A percentile compares a stretch with the other conserved stretches of the same genome.
Evolutionary conservation across 2,113 vertebrate genomes (phyloP).

Genomic region (Saguinus midas): DNA sequence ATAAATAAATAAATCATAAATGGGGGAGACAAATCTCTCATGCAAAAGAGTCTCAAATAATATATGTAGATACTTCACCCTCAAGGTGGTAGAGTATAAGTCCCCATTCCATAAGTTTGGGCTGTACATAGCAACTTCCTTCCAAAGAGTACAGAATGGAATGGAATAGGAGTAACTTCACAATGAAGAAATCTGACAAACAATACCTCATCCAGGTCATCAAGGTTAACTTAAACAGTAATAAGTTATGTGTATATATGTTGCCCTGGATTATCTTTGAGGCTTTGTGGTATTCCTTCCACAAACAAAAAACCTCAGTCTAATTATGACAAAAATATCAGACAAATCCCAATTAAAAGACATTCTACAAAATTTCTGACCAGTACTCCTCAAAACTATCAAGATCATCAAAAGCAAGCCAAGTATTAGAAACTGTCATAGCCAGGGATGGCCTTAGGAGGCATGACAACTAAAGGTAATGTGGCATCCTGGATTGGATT

Average conservation of each 20-base stretch:
- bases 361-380: background rate
- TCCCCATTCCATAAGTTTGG: background rate
- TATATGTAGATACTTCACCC: background rate
- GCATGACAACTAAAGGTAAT: background rate
- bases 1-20: background rate
- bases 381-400: background rate
- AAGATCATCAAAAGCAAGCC: background rate
- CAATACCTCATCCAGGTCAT: background rate
- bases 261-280: background rate
- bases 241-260: background rate
- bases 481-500: background rate
- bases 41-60: background rate
- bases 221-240: background rate
- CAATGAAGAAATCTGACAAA: background rate
- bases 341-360: background rate
- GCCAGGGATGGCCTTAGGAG: background rate
- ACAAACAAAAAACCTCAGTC: background rate
- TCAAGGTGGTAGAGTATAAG: background rate
- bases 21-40: background rate
- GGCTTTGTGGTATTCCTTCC: background rate
- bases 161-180: background rate
- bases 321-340: background rate
- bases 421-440: background rate
- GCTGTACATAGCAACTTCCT: background rate
- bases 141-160: background rate